Conservation (phyloP, 2,797 vertebrate genomes). For the Carapus acus region DNA sequence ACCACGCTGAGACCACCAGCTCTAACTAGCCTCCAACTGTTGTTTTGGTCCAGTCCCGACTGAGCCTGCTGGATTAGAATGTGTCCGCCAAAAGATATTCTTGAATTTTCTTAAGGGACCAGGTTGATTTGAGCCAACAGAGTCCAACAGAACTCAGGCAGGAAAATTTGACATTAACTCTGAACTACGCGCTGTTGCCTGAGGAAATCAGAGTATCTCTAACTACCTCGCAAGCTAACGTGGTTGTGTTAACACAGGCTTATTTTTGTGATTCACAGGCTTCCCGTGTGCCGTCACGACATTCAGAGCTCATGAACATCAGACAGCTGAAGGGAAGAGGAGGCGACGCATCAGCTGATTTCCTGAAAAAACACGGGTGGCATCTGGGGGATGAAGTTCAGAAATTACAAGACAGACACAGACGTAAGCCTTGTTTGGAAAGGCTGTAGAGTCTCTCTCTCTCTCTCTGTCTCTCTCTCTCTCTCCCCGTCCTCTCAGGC, state of each 20-base stretch:
- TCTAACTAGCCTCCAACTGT: no score
- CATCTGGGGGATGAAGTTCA: not conserved
- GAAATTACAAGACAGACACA: no score
- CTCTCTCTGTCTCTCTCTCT: slow-evolving; percentile 36
- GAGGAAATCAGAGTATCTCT: not conserved
- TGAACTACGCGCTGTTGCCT: no score
- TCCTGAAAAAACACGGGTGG: not conserved
- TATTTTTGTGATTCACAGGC: slow-evolving; percentile 20
- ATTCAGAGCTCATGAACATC: slow-evolving; percentile 5
- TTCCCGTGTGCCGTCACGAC: slow-evolving; percentile 24
- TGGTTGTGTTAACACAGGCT: slow-evolving; percentile 5
- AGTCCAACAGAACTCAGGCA: no score
- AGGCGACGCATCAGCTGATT: slow-evolving; percentile 10
- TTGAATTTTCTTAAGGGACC: no score
- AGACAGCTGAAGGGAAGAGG: slow-evolving; percentile 16
- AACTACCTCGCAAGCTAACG: not conserved
- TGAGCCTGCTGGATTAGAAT: no score
- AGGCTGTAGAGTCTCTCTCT: slow-evolving; percentile 40
- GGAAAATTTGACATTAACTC: no score
- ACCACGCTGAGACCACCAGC: no score
- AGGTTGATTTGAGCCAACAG: no score
- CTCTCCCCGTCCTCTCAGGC: slow-evolving; percentile 20
- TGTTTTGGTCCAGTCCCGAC: no score
- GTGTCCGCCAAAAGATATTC: no score
- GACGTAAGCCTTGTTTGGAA: slow-evolving; percentile 10